Evolutionary conservation across 2,888 invertebrate genomes (phyloP), one percentile per base, ranked within the genome.

Genomic region (Cinara cedri): DNA sequence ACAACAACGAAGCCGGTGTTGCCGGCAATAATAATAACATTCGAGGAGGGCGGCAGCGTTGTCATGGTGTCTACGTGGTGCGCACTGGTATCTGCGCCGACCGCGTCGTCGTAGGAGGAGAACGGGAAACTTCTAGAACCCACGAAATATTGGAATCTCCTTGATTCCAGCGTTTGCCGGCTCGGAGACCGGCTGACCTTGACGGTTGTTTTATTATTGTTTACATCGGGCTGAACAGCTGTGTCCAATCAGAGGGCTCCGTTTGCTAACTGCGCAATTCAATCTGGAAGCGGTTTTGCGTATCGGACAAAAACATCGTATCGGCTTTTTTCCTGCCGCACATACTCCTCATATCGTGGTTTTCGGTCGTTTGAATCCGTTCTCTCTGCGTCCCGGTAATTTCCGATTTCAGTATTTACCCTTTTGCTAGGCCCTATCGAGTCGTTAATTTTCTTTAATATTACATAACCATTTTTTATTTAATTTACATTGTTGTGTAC

Each of bases 241-340:
- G 78, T 57, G 26, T 9, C 78, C 78, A 78, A 78, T 66, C 60
- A 60, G 34, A 54, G 51, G 42, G 60, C 46, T 3, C 51, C n/a
- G 70, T 62, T 21, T 11, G 70, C 51, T 42, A 68, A 78, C 78
- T 78, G 78, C 78, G 78, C 70, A 78, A 34, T 78, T 62, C 65
- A 3, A 49, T 78, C 78, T 68, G 68, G 68, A 78, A 78, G 78
- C 78, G 60, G 78, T 78, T 78, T 78, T 70, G 70, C 78, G 76
- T 78, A 34, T 78, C 68, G 68, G 51, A 63, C 19, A 51, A 42
- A 21, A 63, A 21, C 49, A 19, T 19, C 21, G 19, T 63, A 63
- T 63, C 60, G 46, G 63, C 74, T 42, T 55, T 55, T 65, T 19
- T 10, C 42, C 44, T 10, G 19, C 55, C 54, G 21, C 74, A 6